Percentiles rank a stretch among this genome's conserved stretches.
Conservation (phyloP, 1,140 invertebrate species). For the Phymastichus coffea region DNA sequence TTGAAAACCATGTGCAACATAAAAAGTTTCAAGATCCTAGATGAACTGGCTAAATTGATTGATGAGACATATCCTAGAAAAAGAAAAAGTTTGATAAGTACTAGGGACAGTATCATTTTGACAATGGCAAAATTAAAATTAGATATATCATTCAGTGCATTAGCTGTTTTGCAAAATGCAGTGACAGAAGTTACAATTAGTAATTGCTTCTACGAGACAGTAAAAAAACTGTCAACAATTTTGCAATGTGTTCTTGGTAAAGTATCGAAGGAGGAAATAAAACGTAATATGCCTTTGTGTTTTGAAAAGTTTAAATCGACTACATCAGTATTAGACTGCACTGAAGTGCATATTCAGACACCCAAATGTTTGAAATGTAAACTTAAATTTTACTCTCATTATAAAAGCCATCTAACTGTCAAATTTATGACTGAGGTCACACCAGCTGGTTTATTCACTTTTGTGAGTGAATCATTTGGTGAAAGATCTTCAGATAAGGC, state of each 20-base stretch:
- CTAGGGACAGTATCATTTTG: not conserved
- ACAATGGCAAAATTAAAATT: slow-evolving; percentile 12
- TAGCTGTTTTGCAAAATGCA: not conserved
- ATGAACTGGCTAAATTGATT: slow-evolving; percentile 1
- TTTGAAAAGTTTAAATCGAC: slow-evolving; percentile 18
- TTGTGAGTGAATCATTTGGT: slow-evolving; percentile 23
- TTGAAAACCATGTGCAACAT: slow-evolving; percentile 6
- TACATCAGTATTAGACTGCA: slow-evolving; percentile 33
- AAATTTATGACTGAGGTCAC: slow-evolving; percentile 40
- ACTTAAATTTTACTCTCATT: slow-evolving; percentile 36
- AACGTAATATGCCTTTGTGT: slow-evolving; percentile 19
- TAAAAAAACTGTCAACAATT: slow-evolving; percentile 1
- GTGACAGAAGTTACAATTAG: not conserved
- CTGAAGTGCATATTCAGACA: slow-evolving; percentile 32
- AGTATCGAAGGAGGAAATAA: slow-evolving; percentile 15
- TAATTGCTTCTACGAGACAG: not conserved
- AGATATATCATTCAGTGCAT: not conserved
- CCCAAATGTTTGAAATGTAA: slow-evolving; percentile 30
- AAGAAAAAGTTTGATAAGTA: not conserved
- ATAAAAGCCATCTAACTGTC: slow-evolving; percentile 40
- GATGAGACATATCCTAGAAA: not conserved
- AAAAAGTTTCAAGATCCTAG: slow-evolving; percentile 8
- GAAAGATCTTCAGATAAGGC: slow-evolving; percentile 31
- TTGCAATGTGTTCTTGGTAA: not conserved
- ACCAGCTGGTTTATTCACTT: slow-evolving; percentile 34